phyloP scores from a whole-genome alignment of 1,140 invertebrate species.

The Orius laevigatus region DNA sequence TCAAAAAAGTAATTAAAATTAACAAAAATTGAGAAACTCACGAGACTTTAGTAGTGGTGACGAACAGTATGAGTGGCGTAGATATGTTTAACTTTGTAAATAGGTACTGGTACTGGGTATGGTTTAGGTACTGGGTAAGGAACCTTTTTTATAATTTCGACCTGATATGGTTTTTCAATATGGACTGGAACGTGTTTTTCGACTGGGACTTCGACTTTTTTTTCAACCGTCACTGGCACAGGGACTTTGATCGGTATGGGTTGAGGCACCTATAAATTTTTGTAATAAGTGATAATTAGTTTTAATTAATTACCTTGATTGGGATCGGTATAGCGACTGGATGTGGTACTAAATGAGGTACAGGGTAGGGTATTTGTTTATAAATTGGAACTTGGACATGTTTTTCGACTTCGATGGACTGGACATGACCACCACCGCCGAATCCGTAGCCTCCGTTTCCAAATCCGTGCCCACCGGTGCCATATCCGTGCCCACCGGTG shows the following conservation, averaged over 20 bases:
- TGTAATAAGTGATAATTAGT: too few relatives aligned
- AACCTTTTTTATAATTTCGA: constrained; percentile 10
- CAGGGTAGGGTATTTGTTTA: constrained; percentile 5
- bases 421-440: not conserved
- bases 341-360: constrained; percentile 8
- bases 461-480: not conserved
- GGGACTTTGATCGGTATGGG: constrained; percentile 12
- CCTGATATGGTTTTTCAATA: constrained; percentile 11
- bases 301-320: constrained; percentile 5
- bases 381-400: constrained; percentile 10
- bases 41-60: not conserved
- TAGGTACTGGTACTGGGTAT: constrained; percentile 13
- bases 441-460: not conserved
- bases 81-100: constrained; percentile 13
- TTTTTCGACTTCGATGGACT: constrained; percentile 8
- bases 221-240: constrained; percentile 8
- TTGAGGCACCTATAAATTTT: constrained; percentile 9
- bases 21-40: too few relatives aligned
- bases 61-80: not conserved
- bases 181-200: constrained; percentile 11
- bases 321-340: constrained; percentile 11
- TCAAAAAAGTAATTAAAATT: too few relatives aligned
- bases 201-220: constrained; percentile 9
- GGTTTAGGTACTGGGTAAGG: constrained; percentile 12
- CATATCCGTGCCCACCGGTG: not conserved